These are phyloP conservation scores for Chaetura pelagica DNA, from an alignment of 2,113 vertebrate genomes.

Conservation along the genomic window DNA sequence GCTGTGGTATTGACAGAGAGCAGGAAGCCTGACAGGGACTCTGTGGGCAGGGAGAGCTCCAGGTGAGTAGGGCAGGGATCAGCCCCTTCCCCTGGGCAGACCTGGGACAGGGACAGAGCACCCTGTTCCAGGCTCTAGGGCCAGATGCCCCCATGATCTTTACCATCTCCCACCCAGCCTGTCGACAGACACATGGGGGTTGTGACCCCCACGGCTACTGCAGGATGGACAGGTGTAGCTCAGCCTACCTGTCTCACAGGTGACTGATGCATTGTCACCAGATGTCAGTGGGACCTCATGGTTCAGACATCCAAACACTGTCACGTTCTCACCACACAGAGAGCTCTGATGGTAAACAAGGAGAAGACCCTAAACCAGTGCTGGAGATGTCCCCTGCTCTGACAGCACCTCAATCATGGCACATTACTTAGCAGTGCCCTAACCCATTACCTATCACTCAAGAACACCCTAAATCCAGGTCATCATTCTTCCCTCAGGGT, in stretches of 20 bases:
- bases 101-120: background rate
- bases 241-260: constrained; percentile 89
- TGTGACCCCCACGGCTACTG: fast-evolving
- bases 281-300: constrained; percentile 91
- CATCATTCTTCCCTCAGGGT: no score
- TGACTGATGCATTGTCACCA: constrained; percentile 83
- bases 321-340: constrained; percentile 88
- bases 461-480: background rate
- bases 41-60: constrained; percentile 61
- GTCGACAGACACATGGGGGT: fast-evolving
- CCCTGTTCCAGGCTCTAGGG: background rate
- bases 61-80: background rate
- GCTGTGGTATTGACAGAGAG: constrained; percentile 85
- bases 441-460: background rate
- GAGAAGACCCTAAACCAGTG: background rate
- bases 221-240: background rate
- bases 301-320: constrained; percentile 93
- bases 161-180: background rate
- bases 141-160: background rate
- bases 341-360: constrained; percentile 80
- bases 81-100: background rate
- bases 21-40: constrained; percentile 87
- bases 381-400: background rate
- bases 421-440: background rate
- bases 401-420: background rate